Evolutionary conservation across 2,797 vertebrate genomes (phyloP).

Genomic region (Pogonophryne albipinna): DNA sequence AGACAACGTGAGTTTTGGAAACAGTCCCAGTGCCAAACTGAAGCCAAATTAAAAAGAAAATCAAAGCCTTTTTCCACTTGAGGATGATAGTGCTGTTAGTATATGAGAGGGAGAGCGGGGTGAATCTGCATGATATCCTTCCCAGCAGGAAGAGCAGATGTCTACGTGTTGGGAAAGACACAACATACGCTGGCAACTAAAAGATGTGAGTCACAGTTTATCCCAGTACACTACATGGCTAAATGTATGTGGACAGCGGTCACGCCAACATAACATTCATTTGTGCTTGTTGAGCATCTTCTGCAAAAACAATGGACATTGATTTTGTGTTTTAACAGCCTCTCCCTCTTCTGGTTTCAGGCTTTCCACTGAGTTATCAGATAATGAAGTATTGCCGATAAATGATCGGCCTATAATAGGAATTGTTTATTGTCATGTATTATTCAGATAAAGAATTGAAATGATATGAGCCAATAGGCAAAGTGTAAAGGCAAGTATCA

Average conservation of each 20-base stretch:
- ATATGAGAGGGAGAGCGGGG: slow-evolving; percentile 5
- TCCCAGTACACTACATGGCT: background rate
- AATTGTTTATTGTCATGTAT: no score
- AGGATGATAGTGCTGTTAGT: slow-evolving; percentile 61
- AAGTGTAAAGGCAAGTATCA: no score
- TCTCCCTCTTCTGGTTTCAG: background rate
- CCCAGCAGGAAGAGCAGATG: slow-evolving; percentile 34
- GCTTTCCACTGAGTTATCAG: background rate
- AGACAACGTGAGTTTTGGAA: slow-evolving; percentile 56
- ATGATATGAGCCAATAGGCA: no score
- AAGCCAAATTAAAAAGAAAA: slow-evolving; percentile 69
- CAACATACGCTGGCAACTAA: background rate
- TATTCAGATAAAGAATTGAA: no score
- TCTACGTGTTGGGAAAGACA: slow-evolving; percentile 20
- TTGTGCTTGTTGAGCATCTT: background rate
- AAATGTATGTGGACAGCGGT: background rate
- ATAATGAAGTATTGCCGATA: background rate
- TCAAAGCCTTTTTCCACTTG: slow-evolving; percentile 68
- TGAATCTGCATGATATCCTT: slow-evolving; percentile 46
- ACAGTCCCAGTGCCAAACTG: slow-evolving; percentile 47
- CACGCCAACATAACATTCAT: background rate
- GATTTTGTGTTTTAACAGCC: background rate
- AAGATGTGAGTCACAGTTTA: slow-evolving; percentile 5
- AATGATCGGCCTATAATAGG: no score
- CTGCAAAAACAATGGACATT: background rate